Evolutionary conservation across 2,888 invertebrate genomes (phyloP).

Genomic region (Pristionchus exspectatus): DNA sequence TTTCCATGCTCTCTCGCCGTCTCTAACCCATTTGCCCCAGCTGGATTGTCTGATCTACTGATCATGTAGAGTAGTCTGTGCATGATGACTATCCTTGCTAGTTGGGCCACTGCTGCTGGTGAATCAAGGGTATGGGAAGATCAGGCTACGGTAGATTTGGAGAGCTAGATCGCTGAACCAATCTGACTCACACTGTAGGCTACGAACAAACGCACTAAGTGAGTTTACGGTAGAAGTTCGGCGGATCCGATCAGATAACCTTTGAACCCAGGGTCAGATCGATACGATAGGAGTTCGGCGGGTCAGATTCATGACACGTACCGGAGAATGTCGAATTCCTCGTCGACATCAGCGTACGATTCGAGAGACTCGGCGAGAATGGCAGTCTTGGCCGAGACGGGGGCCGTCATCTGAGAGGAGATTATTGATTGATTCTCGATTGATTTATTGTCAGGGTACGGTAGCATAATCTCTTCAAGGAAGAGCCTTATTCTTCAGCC

Average conservation of each 20-base stretch:
- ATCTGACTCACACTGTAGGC: too few relatives aligned
- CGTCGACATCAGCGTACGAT: neutral
- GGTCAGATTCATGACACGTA: neutral
- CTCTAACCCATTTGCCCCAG: neutral
- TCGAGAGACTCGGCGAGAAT: conserved; percentile 20
- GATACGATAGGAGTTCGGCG: neutral
- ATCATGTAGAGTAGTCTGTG: neutral
- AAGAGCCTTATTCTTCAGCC: too few relatives aligned
- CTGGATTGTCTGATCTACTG: neutral
- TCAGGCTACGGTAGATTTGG: neutral
- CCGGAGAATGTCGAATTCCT: conserved; percentile 45
- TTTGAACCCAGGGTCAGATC: neutral
- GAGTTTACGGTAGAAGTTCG: neutral
- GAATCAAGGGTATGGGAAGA: neutral
- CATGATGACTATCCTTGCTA: neutral
- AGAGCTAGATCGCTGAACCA: neutral
- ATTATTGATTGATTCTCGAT: conserved; percentile 14
- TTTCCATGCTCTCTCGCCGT: too few relatives aligned
- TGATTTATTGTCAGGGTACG: neutral
- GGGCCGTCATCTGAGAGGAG: conserved; percentile 23
- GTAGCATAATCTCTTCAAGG: neutral
- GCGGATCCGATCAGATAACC: conserved; percentile 10
- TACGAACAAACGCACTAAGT: neutral
- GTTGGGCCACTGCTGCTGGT: neutral
- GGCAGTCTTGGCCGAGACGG: neutral